Percentiles rank a stretch among this genome's conserved stretches.
These are phyloP conservation scores for Drosophila cracens DNA, from an alignment of 2,888 invertebrate genomes.

Conservation along the genomic window DNA sequence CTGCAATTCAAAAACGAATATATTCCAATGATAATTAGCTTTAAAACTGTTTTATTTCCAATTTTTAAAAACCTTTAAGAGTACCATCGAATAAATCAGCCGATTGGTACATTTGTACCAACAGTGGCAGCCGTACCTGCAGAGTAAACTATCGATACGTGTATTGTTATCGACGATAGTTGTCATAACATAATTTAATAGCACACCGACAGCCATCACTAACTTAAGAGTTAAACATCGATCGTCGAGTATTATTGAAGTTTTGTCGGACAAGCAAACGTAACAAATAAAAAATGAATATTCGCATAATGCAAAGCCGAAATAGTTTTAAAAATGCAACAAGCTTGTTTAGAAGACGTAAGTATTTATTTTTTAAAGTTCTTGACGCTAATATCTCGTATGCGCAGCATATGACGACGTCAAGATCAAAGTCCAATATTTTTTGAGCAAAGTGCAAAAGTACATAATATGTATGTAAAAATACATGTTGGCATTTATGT, in stretches of 20 bases:
- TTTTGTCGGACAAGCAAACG: constrained; percentile 15
- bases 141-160: constrained; percentile 6
- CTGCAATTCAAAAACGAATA: background rate
- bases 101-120: constrained; percentile 12
- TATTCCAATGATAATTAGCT: background rate
- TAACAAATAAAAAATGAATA: constrained; percentile 51
- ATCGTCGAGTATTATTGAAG: constrained; percentile 36
- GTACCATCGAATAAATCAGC: background rate
- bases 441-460: constrained; percentile 21
- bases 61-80: background rate
- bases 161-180: constrained; percentile 9
- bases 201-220: constrained; percentile 11
- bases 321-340: constrained; percentile 37
- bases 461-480: constrained; percentile 1
- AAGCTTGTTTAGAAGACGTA: constrained; percentile 49
- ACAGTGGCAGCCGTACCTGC: background rate
- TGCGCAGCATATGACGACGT: constrained; percentile 11
- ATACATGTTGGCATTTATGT: background rate
- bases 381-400: background rate
- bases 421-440: constrained; percentile 66
- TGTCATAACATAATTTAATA: background rate
- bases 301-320: constrained; percentile 60
- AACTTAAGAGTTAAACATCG: constrained; percentile 21
- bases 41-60: background rate
- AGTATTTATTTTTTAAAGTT: constrained; percentile 18